Base-by-base conservation (phyloP, 2,888 invertebrate genomes). In the Leptinotarsa peninsularis region DNA sequence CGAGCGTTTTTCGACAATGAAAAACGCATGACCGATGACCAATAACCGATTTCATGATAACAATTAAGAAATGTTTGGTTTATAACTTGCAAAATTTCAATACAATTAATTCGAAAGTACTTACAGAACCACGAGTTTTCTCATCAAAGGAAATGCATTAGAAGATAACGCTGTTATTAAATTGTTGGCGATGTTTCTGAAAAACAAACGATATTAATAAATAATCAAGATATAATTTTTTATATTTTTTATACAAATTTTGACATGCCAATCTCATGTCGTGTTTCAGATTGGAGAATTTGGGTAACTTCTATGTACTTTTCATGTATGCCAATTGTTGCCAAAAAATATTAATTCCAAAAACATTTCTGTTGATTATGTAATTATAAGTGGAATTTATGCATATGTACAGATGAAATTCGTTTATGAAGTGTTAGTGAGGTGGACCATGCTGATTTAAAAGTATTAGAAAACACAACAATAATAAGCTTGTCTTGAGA, bases 41-140 rank as follows among this genome's bases (percentile, higher is more conserved):
- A 43, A 43, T 43, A 10, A 43, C 43, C 10, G 43, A 10, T 43
- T 43, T 3, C 10, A 43, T 43, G 43, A 13, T 13, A 43, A 43
- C 3, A 43, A 43, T 10, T 43, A 2, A 10, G 49, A 49, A 10
- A 49, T 60, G 58, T 71, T 71, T 60, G 60, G 18, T 15, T 54
- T 27, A 15, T 21, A 49, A 56, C 54, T 43, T 14, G 33, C 49
- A 52, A n/a, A 43, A 43, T 18, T 49, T 23, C 43, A n/a, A 4
- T 49, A 69, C 49, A 7, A 72, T 66, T 73, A 27, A 13, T 60
- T 15, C 5, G 1, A 27, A 23, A 58, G 75, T 89, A 92, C 96
- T 96, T 91, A 97, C 97, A 97, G 90, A 81, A 95, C 93, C 84
- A 93, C 90, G 78, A 96, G 90, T 83, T 92, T 92, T 70, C 91